These are phyloP conservation scores for Cerceris ruficornis DNA, from an alignment of 2,888 invertebrate species.

Conservation along the genomic window DNA sequence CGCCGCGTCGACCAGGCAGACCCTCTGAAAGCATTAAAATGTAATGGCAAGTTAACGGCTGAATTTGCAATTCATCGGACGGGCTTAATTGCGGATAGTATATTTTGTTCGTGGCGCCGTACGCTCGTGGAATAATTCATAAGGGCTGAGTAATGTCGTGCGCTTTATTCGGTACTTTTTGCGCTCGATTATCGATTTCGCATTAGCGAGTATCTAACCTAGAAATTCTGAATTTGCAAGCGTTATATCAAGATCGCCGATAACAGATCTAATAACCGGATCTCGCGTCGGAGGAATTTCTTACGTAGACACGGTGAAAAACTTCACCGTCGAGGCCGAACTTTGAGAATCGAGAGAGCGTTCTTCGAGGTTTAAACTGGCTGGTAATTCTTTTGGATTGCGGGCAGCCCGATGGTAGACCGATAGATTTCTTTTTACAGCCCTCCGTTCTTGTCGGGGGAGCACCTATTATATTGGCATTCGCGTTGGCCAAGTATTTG, in stretches of 20 bases:
- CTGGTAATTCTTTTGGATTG: neutral
- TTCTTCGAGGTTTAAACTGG: too few species aligned
- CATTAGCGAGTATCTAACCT: too few species aligned
- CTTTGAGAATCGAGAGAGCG: too few species aligned
- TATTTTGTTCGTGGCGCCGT: conserved; percentile 19
- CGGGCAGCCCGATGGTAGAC: neutral
- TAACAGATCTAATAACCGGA: too few species aligned
- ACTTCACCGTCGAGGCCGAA: neutral
- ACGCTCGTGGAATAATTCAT: conserved; percentile 47
- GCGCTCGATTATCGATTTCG: neutral
- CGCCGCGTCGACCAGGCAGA: conserved; percentile 2
- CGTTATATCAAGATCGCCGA: too few species aligned
- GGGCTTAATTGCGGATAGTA: conserved; percentile 51
- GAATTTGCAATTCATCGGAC: conserved; percentile 61
- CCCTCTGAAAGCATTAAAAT: conserved; percentile 56
- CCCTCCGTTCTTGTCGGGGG: neutral
- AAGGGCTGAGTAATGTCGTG: neutral
- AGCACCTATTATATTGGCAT: neutral
- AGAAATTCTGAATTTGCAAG: too few species aligned
- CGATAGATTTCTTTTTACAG: neutral
- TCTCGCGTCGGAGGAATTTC: neutral
- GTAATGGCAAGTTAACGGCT: conserved; percentile 54
- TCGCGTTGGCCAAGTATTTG: conserved; percentile 9
- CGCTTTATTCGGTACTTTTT: neutral
- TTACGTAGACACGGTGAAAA: neutral